Conservation (phyloP, 2,888 invertebrate species). For the Drosophila sordidula region DNA sequence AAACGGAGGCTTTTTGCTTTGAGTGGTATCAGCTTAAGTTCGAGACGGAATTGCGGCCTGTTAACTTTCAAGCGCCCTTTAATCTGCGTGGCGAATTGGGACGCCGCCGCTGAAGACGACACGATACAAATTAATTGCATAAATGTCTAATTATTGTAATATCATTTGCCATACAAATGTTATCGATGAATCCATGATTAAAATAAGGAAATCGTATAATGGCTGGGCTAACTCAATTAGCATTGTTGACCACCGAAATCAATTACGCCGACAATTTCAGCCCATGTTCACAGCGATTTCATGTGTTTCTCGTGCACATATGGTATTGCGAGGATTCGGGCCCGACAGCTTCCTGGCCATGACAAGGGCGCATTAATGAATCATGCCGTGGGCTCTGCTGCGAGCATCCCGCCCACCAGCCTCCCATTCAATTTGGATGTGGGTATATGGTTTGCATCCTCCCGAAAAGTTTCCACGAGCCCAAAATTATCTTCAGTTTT, state of each 20-base stretch:
- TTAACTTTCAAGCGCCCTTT: slow-evolving; percentile 39
- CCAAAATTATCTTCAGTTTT: slow-evolving; percentile 48
- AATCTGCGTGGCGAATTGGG: slow-evolving; percentile 11
- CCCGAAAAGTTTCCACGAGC: slow-evolving; percentile 48
- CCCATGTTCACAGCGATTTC: slow-evolving; percentile 39
- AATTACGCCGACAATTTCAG: slow-evolving; percentile 54
- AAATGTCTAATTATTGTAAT: slow-evolving; percentile 62
- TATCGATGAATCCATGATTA: slow-evolving; percentile 22
- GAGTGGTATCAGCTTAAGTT: slow-evolving; percentile 61
- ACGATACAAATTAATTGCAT: slow-evolving; percentile 48
- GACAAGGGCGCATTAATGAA: slow-evolving; percentile 55
- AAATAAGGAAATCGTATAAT: slow-evolving; percentile 66
- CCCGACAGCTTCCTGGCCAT: slow-evolving; percentile 32
- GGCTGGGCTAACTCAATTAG: slow-evolving; percentile 54
- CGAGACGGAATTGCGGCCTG: slow-evolving; percentile 25
- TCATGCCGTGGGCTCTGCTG: slow-evolving; percentile 37
- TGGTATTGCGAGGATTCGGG: slow-evolving; percentile 19
- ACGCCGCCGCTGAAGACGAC: no score
- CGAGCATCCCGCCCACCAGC: slow-evolving; percentile 9
- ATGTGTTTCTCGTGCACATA: slow-evolving; percentile 45
- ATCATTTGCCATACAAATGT: slow-evolving; percentile 43
- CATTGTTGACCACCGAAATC: slow-evolving; percentile 54
- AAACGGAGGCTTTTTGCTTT: slow-evolving; percentile 54
- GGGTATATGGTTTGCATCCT: slow-evolving; percentile 7
- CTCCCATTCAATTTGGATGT: slow-evolving; percentile 32